phyloP scores from a whole-genome alignment of 2,113 vertebrate species.

The Chunga burmeisteri region DNA sequence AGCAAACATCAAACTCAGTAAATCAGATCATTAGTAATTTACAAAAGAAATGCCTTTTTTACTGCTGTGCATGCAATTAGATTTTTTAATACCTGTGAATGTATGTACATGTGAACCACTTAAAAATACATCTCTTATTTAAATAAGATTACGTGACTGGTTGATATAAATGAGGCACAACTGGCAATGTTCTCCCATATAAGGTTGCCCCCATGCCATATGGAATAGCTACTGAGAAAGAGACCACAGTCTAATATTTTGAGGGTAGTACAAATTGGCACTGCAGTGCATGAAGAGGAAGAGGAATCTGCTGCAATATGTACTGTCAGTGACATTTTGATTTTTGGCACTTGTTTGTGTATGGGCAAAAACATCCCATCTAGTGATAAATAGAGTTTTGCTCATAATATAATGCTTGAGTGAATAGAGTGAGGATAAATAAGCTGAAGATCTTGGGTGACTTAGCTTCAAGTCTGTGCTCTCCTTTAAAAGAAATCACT shows the following conservation, averaged over 20 bases:
- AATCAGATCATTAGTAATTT: neutral
- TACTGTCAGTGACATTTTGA: conserved; percentile 4
- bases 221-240: neutral
- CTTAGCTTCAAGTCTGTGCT: neutral
- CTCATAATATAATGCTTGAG: neutral
- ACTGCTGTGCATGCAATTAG: neutral
- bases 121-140: neutral
- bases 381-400: conserved; percentile 27
- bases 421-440: neutral
- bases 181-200: neutral
- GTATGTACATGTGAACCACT: neutral
- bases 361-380: neutral
- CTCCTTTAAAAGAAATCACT: neutral
- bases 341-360: conserved; percentile 37
- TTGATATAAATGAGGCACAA: neutral
- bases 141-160: neutral
- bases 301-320: conserved; percentile 3
- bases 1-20: neutral
- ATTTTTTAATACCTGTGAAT: neutral
- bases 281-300: neutral
- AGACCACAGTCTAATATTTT: neutral
- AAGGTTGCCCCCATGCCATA: neutral
- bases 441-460: neutral
- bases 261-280: neutral
- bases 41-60: neutral